Percentiles rank a stretch among this genome's conserved stretches.
phyloP scores from a whole-genome alignment of 92 coral and sea anemone species.

The Heteractis magnifica region DNA sequence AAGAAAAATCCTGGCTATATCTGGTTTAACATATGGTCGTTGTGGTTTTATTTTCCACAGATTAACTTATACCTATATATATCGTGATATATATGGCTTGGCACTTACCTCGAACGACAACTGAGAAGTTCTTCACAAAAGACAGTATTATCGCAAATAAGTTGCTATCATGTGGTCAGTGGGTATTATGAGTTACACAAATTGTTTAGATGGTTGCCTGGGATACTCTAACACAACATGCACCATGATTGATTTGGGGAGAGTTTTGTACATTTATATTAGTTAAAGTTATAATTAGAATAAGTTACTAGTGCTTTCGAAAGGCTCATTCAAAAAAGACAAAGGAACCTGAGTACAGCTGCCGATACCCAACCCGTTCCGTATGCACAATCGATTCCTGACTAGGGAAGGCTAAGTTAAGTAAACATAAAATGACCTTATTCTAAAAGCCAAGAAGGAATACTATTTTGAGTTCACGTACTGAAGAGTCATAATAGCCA shows the following conservation, averaged over 20 bases:
- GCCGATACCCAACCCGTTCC: not conserved
- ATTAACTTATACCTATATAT: not conserved
- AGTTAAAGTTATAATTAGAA: not conserved
- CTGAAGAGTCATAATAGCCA: too few species aligned
- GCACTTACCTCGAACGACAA: not conserved
- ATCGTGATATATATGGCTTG: not conserved
- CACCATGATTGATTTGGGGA: not conserved
- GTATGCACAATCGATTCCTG: too few species aligned
- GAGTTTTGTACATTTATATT: not conserved
- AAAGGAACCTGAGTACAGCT: not conserved
- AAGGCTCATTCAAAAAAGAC: not conserved
- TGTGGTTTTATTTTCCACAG: too few species aligned
- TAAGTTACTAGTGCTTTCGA: not conserved
- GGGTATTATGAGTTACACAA: not conserved
- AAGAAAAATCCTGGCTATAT: too few species aligned
- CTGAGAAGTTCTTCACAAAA: too few species aligned
- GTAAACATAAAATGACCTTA: too few species aligned
- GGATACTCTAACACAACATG: not conserved
- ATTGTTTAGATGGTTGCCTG: not conserved
- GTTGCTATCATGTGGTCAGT: not conserved
- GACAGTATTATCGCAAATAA: too few species aligned
- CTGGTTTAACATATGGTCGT: too few species aligned
- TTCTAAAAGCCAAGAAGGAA: too few species aligned
- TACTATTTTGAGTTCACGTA: too few species aligned
- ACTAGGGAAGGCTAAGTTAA: too few species aligned